Conservation (phyloP, 2,113 vertebrate species). For the Nothobranchius furzeri region DNA sequence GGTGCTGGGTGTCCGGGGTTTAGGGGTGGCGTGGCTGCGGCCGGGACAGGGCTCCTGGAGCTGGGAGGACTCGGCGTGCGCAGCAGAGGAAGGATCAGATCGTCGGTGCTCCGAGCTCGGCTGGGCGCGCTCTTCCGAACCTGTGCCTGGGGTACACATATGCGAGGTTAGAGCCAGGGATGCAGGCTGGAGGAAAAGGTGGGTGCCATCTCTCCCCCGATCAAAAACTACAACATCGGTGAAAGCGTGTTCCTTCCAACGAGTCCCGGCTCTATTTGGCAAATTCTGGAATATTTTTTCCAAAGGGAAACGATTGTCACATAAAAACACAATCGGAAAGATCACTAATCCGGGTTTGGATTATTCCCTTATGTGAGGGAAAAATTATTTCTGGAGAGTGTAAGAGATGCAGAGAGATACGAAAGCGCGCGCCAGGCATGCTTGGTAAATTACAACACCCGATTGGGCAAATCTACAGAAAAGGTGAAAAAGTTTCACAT, state of each 20-base stretch:
- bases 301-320: too few species aligned
- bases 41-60: slow-evolving; percentile 63
- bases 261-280: neutral
- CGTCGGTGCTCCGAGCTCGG: slow-evolving; percentile 81
- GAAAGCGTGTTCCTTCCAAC: neutral
- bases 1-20: slow-evolving; percentile 86
- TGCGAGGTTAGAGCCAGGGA: neutral
- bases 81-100: slow-evolving; percentile 70
- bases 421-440: too few species aligned
- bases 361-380: neutral
- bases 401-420: neutral
- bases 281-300: neutral
- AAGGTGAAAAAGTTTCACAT: neutral
- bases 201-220: neutral
- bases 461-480: neutral
- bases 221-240: too few species aligned
- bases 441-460: too few species aligned
- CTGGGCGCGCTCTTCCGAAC: slow-evolving; percentile 90
- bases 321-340: neutral
- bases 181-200: neutral
- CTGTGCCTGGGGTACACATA: slow-evolving; percentile 75
- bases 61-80: slow-evolving; percentile 74
- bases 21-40: slow-evolving; percentile 72
- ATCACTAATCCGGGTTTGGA: neutral
- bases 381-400: neutral